A percentile compares a stretch with the other conserved stretches of the same genome.
phyloP scores from a whole-genome alignment of 2,113 vertebrate genomes.

The Nothocercus nigrocapillus region DNA sequence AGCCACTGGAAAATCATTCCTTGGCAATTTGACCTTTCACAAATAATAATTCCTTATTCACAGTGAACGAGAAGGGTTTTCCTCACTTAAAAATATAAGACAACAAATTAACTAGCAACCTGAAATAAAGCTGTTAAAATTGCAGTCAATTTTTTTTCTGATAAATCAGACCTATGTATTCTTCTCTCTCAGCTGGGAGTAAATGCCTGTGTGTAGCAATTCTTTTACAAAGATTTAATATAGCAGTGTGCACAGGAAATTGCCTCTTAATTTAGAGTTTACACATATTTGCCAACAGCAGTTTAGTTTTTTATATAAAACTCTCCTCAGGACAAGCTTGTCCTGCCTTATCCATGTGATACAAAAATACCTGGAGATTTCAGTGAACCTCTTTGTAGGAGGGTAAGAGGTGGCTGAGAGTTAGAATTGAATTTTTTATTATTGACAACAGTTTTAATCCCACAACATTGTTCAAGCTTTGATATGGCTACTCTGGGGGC shows the following conservation, averaged over 20 bases:
- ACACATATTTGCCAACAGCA: not conserved
- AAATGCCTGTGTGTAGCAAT: not conserved
- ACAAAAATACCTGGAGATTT: not conserved
- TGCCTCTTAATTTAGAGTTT: conserved; percentile 27
- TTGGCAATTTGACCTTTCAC: not conserved
- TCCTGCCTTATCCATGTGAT: not conserved
- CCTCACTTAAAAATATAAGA: not conserved
- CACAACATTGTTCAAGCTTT: not conserved
- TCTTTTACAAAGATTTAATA: not conserved
- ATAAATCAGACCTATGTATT: not conserved
- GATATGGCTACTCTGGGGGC: not conserved
- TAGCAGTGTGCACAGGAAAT: not conserved
- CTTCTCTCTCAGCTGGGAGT: not conserved
- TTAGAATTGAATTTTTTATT: not conserved
- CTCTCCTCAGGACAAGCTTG: not conserved
- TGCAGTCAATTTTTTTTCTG: not conserved
- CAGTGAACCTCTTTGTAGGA: not conserved
- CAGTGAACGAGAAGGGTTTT: not conserved
- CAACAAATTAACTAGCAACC: not conserved
- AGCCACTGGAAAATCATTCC: not conserved
- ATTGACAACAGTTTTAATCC: not conserved
- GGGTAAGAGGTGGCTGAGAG: not conserved
- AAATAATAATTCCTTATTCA: not conserved
- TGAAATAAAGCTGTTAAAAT: not conserved
- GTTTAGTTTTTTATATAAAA: not conserved